These are phyloP conservation scores for Drosophila incognita DNA, from an alignment of 2,888 invertebrate genomes.

Conservation along the genomic window DNA sequence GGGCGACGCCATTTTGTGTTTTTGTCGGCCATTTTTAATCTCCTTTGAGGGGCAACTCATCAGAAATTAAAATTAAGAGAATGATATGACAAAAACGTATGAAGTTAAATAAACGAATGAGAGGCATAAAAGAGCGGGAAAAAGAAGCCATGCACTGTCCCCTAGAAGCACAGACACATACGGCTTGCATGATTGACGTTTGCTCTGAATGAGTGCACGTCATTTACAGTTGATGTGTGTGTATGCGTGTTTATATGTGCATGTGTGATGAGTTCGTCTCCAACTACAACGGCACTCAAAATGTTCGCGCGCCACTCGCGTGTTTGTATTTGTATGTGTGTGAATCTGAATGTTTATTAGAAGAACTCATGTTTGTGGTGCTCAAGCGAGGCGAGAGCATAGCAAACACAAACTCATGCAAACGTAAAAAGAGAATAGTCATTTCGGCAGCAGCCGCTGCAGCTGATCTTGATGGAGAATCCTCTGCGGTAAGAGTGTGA, in stretches of 20 bases:
- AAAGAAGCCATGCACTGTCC: slow-evolving; percentile 13
- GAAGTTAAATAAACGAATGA: slow-evolving; percentile 19
- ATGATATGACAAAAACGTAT: slow-evolving; percentile 13
- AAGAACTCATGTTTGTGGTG: slow-evolving; percentile 47
- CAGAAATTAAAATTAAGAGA: slow-evolving; percentile 27
- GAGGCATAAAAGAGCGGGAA: slow-evolving; percentile 4
- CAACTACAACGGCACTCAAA: slow-evolving; percentile 55
- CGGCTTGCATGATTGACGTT: slow-evolving; percentile 55
- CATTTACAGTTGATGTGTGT: slow-evolving; percentile 41
- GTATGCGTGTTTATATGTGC: slow-evolving; percentile 19
- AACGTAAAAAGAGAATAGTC: slow-evolving; percentile 46
- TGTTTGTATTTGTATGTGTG: slow-evolving; percentile 25
- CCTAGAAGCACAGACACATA: slow-evolving; percentile 7
- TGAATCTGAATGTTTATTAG: slow-evolving; percentile 47
- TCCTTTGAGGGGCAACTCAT: slow-evolving; percentile 27
- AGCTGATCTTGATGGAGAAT: slow-evolving; percentile 73
- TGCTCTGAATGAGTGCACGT: slow-evolving; percentile 54
- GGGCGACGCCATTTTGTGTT: slow-evolving; percentile 45
- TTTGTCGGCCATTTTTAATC: slow-evolving; percentile 41
- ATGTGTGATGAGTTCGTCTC: slow-evolving; percentile 23
- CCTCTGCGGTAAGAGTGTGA: slow-evolving; percentile 35
- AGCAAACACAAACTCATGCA: slow-evolving; percentile 34
- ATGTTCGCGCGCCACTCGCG: slow-evolving; percentile 30
- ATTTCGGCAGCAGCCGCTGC: slow-evolving; percentile 55
- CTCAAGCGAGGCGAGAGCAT: slow-evolving; percentile 55